phyloP scores from a whole-genome alignment of 35 echinoderm and acorn worm species.

The Lytechinus pictus region DNA sequence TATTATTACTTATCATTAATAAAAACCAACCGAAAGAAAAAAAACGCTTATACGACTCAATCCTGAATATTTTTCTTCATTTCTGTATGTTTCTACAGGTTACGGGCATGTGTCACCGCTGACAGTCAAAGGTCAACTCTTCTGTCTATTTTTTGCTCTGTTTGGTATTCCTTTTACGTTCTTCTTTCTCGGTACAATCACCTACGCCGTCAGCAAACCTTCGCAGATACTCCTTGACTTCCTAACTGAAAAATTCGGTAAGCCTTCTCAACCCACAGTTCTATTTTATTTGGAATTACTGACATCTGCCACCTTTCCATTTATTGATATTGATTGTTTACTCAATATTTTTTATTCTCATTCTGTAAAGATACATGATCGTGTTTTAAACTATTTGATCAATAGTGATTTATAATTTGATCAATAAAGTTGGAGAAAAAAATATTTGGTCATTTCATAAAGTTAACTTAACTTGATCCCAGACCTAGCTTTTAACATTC shows the following conservation, averaged over 20 bases:
- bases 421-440: no score
- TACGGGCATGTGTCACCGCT: conserved; percentile 91
- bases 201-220: conserved; percentile 75
- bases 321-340: neutral
- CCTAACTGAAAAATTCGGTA: conserved; percentile 73
- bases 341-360: neutral
- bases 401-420: no score
- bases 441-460: no score
- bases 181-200: conserved; percentile 81
- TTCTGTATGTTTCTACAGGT: conserved; percentile 65
- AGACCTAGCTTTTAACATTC: no score
- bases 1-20: neutral
- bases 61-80: neutral
- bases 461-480: no score
- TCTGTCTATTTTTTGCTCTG: conserved; percentile 81
- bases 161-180: conserved; percentile 92
- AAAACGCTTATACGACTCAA: neutral
- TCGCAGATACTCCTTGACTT: conserved; percentile 72
- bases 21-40: neutral
- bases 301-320: neutral
- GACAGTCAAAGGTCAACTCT: conserved; percentile 63
- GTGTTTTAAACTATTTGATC: no score
- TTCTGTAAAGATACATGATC: no score
- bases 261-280: conserved; percentile 16
- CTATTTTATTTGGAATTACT: neutral